These are phyloP conservation scores for Noturus placidus DNA, from an alignment of 2,113 vertebrate species.

Conservation along the genomic window DNA sequence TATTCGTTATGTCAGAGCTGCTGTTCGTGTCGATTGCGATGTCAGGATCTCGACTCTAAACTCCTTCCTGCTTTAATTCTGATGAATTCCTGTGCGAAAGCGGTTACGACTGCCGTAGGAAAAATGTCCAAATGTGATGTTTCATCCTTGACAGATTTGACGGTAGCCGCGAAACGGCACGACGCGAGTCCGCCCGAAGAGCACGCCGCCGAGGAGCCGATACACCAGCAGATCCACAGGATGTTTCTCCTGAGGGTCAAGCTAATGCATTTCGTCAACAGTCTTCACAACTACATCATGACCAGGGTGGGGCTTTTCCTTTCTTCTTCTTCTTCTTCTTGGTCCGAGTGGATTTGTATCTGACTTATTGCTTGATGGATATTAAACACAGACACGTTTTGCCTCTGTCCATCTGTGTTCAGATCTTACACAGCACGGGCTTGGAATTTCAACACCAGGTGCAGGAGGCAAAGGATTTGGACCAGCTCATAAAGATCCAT, in stretches of 20 bases:
- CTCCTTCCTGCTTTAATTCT: background rate
- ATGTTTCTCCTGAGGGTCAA: slow-evolving; percentile 96
- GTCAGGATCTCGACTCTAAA: background rate
- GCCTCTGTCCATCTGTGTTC: slow-evolving; percentile 5
- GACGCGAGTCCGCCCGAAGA: slow-evolving; percentile 69
- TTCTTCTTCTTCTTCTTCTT: background rate
- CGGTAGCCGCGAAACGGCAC: slow-evolving; percentile 74
- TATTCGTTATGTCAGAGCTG: background rate
- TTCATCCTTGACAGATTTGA: slow-evolving; percentile 72
- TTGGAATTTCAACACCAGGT: slow-evolving; percentile 98
- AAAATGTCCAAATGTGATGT: background rate
- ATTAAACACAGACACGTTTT: background rate
- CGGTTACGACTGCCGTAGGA: background rate
- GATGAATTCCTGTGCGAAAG: background rate
- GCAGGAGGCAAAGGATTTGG: slow-evolving; percentile 95
- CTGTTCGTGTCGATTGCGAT: too few relatives aligned
- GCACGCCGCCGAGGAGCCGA: slow-evolving; percentile 62
- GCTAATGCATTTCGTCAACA: slow-evolving; percentile 99
- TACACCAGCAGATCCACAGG: slow-evolving; percentile 88
- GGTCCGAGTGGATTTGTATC: background rate
- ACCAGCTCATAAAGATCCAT: slow-evolving; percentile 98
- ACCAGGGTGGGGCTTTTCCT: slow-evolving; percentile 79
- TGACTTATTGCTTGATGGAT: background rate
- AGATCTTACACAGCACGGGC: slow-evolving; percentile 98
- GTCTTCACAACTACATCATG: slow-evolving; percentile 98